Percentiles rank a stretch among this genome's conserved stretches.
phyloP scores from a whole-genome alignment of 2,888 invertebrate genomes.

The Portevinia maculata region DNA sequence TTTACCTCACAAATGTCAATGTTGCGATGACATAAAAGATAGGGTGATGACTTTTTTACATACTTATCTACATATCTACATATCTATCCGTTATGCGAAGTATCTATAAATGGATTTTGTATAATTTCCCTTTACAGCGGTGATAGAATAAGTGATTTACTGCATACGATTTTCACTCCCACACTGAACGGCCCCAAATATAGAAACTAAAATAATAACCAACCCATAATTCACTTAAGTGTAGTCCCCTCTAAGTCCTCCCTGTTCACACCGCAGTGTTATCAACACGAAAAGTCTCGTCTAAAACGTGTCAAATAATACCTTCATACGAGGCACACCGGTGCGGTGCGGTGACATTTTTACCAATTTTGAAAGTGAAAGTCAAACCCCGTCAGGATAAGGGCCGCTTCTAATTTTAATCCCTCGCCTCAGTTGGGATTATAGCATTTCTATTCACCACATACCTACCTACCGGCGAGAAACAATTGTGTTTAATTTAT shows the following conservation, averaged over 20 bases:
- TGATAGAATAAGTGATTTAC: slow-evolving; percentile 61
- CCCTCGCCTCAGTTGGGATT: slow-evolving; percentile 5
- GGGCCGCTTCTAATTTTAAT: slow-evolving; percentile 45
- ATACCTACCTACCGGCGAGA: slow-evolving; percentile 33
- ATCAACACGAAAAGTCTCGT: slow-evolving; percentile 7
- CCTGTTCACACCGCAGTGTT: slow-evolving; percentile 33
- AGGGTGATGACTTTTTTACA: too few species aligned
- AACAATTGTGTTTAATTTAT: slow-evolving; percentile 70
- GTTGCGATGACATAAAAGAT: too few species aligned
- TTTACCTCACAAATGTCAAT: too few species aligned
- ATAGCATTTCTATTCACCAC: slow-evolving; percentile 11
- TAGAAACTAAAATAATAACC: slow-evolving; percentile 47
- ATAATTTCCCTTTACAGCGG: slow-evolving; percentile 33
- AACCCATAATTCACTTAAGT: slow-evolving; percentile 53
- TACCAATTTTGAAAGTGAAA: slow-evolving; percentile 37
- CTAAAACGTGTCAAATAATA: slow-evolving; percentile 25
- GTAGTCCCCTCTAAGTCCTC: slow-evolving; percentile 8
- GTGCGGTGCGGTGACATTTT: slow-evolving; percentile 26
- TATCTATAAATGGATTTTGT: background rate
- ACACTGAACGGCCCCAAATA: slow-evolving; percentile 42
- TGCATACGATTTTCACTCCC: slow-evolving; percentile 55
- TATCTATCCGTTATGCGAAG: background rate
- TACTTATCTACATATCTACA: too few species aligned
- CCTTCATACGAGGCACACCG: slow-evolving; percentile 5
- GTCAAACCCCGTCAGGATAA: slow-evolving; percentile 41